These are phyloP conservation scores for Phycodurus eques DNA, from an alignment of 2,113 vertebrate species.

Conservation along the genomic window DNA sequence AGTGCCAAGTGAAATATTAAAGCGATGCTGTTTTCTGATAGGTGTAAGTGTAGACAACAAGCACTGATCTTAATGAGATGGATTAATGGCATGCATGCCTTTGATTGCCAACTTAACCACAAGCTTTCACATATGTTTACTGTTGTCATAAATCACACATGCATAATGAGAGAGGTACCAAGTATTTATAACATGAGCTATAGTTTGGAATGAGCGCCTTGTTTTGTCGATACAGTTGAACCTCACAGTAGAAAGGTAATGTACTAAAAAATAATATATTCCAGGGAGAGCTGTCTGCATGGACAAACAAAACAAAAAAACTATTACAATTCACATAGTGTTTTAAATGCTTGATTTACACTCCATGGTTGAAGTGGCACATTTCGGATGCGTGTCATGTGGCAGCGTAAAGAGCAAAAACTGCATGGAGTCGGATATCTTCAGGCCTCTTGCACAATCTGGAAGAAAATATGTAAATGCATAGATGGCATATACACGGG, in stretches of 20 bases:
- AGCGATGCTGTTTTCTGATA: constrained; percentile 74
- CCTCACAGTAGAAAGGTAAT: not conserved
- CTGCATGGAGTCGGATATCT: not conserved
- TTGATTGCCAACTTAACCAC: constrained; percentile 19
- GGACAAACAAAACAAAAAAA: not conserved
- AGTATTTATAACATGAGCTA: not conserved
- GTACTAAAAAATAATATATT: not conserved
- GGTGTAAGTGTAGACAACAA: constrained; percentile 56
- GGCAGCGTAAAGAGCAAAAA: not conserved
- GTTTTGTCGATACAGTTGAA: not conserved
- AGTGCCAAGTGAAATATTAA: constrained; percentile 89
- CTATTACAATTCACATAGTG: not conserved
- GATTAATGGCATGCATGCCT: constrained; percentile 9
- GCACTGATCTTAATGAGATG: constrained; percentile 8
- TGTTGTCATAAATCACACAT: constrained; percentile 10
- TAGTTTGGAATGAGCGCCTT: not conserved
- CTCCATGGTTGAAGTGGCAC: not conserved
- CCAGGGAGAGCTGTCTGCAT: not conserved
- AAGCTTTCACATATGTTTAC: not conserved
- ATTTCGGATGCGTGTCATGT: not conserved
- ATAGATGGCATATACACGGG: too few species aligned
- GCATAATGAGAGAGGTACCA: not conserved
- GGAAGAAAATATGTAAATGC: too few species aligned
- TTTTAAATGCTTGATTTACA: not conserved
- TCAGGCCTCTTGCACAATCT: not conserved